Conservation (phyloP, 2,797 vertebrate genomes). For the Chaetophractus vellerosus region DNA sequence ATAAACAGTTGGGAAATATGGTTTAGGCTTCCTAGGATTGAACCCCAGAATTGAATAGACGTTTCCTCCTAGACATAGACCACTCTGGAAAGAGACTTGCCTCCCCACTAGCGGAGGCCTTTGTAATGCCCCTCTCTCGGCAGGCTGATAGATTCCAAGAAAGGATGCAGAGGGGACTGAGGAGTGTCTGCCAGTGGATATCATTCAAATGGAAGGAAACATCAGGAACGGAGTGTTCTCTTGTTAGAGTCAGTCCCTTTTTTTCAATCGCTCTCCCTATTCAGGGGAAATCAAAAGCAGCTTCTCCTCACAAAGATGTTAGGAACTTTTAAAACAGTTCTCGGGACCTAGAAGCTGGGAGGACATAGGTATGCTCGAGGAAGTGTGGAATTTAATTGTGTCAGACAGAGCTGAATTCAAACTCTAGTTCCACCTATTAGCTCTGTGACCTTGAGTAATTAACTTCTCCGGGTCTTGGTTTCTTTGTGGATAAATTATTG, state of each 20-base stretch:
- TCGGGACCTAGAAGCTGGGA: neutral
- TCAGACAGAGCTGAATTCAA: neutral
- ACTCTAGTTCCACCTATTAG: neutral
- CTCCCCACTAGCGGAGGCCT: rapidly evolving
- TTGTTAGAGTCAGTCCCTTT: neutral
- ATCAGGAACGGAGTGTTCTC: neutral
- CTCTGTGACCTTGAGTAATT: neutral
- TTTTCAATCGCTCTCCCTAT: neutral
- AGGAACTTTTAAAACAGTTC: neutral
- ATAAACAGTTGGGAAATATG: conserved; percentile 18
- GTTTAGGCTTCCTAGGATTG: neutral
- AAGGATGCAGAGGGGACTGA: neutral
- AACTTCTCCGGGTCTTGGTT: neutral
- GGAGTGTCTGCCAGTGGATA: rapidly evolving
- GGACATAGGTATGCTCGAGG: neutral
- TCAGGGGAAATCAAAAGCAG: neutral
- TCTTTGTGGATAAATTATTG: neutral
- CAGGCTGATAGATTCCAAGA: neutral
- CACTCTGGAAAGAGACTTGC: neutral
- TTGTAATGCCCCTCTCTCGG: neutral
- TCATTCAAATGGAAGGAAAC: neutral
- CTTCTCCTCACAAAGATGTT: neutral
- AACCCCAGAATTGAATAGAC: neutral
- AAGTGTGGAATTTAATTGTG: neutral
- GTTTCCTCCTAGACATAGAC: neutral